Evolutionary conservation across 2,113 vertebrate species (phyloP), one percentile per base, ranked within the genome.

Genomic region (Labeo catla): DNA sequence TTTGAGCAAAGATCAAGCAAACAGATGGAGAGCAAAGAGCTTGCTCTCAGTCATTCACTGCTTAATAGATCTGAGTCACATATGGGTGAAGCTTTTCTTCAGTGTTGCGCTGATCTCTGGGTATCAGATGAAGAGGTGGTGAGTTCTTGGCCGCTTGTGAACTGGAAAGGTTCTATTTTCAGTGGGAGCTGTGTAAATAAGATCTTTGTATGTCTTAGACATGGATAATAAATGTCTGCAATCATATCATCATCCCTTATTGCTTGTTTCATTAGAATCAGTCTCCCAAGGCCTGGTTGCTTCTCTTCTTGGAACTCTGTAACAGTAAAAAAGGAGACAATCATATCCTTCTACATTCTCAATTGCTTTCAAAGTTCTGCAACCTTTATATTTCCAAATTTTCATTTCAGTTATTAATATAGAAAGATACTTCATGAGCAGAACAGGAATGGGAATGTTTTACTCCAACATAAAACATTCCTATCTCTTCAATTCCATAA

Each of bases 21-120:
- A 39, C 77, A 61, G 77, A 80, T 80, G 52, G 77, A 80, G 77
- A 80, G 77, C 9, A 79, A 23, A 80, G 19, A 61, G 39, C 77
- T n/a, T 54, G 45, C n/a, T 76, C 47, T 50, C 45, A 49, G 21
- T 73, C 43, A 73, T 73, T 23, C 73, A 50, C 11, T 34, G 8
- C 15, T 77, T 50, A 54, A 28, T 77, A 54, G 76, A 77, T 77
- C 76, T 77, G 76, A 54, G 49, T 77, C 76, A 54, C 50, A 77
- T 54, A 76, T 28, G 73, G 45, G n/a, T 54, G 50, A 77, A 34
- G 76, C 76, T 77, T 52, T 77, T 54, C 76, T 76, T 49, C n/a
- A 50, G 45, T 23, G 2, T 28, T 76, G 65, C 43, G 49, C 45
- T 76, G 73, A 50, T 76, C 28, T 77, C 76, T 34, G 47, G 23